Evolutionary conservation across 2,797 vertebrate species (phyloP).

Genomic region (Hydrocynus forskahlii): DNA sequence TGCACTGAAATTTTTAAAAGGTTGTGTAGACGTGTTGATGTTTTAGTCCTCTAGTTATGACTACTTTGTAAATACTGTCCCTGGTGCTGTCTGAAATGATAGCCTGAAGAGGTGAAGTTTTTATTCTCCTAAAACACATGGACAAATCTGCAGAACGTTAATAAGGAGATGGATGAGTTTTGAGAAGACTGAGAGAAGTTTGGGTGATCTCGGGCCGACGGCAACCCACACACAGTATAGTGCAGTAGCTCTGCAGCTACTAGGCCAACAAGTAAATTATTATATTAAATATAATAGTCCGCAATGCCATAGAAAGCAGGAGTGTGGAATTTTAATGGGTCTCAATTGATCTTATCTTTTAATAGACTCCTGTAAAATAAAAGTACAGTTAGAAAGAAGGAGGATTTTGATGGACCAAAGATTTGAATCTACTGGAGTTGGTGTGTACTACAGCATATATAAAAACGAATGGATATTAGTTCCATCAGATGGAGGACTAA

Average conservation of each 20-base stretch:
- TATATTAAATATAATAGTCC: too few relatives aligned
- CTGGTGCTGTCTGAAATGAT: too few relatives aligned
- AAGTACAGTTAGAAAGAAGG: neutral
- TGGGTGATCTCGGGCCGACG: neutral
- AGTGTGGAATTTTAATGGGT: neutral
- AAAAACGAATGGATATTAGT: neutral
- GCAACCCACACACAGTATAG: neutral
- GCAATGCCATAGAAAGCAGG: neutral
- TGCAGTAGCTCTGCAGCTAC: neutral
- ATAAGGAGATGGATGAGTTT: too few relatives aligned
- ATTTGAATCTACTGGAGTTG: neutral
- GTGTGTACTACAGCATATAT: neutral
- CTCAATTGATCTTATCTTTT: neutral
- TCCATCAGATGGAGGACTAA: neutral
- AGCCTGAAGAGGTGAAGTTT: too few relatives aligned
- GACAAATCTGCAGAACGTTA: too few relatives aligned
- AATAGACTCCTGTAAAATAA: neutral
- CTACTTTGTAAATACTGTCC: too few relatives aligned
- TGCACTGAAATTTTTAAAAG: too few relatives aligned
- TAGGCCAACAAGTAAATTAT: neutral
- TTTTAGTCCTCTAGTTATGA: too few relatives aligned
- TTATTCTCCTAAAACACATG: too few relatives aligned
- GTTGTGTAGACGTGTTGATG: too few relatives aligned
- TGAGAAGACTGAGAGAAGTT: too few relatives aligned
- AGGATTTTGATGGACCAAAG: neutral